phyloP scores from a whole-genome alignment of 1,140 invertebrate genomes.

The Lanistes nyassanus region DNA sequence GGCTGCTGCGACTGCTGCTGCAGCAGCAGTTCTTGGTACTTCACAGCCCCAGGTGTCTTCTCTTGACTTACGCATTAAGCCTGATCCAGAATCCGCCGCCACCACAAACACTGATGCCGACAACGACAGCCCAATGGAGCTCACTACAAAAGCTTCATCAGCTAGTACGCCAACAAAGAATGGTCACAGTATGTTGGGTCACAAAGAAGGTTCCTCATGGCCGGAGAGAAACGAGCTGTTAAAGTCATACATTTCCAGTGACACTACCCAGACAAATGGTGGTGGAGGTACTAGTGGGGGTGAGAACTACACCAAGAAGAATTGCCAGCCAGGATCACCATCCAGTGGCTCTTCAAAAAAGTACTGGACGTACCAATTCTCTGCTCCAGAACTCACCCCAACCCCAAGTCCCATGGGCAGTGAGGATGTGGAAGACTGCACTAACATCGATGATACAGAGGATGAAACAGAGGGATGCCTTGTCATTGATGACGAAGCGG shows the following conservation, averaged over 20 bases:
- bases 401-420: constrained; percentile 5
- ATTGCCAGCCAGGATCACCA: background rate
- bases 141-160: constrained; percentile 12
- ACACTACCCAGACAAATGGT: background rate
- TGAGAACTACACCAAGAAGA: background rate
- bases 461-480: constrained; percentile 6
- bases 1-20: constrained; percentile 10
- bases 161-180: constrained; percentile 5
- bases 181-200: constrained; percentile 1
- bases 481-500: constrained; percentile 5
- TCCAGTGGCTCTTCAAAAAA: background rate
- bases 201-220: constrained; percentile 10
- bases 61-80: constrained; percentile 13
- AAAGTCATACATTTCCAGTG: constrained; percentile 8
- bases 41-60: constrained; percentile 26
- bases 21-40: background rate
- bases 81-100: constrained; percentile 4
- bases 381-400: constrained; percentile 16
- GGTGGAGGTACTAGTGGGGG: background rate
- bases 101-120: background rate
- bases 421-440: background rate
- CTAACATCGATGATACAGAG: background rate
- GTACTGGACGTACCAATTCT: constrained; percentile 25
- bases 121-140: constrained; percentile 17
- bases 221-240: constrained; percentile 19